Base-by-base conservation (phyloP, 2,888 invertebrate species). In the Heliconius cydno region DNA sequence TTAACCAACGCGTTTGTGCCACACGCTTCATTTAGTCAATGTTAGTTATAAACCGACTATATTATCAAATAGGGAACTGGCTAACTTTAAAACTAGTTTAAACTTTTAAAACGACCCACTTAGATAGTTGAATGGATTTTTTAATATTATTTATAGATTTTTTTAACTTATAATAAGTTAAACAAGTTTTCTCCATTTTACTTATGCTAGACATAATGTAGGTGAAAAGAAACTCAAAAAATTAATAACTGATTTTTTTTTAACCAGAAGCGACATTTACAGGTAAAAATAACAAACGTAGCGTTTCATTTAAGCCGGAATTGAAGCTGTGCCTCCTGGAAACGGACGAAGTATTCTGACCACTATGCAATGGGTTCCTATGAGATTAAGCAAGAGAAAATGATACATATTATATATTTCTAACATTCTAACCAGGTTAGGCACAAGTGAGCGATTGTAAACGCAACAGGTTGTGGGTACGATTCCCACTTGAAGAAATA, bases 51-150 rank as follows among this genome's bases (percentile, higher is more conserved):
- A 72, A 15, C 25, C 15, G 57, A 30, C 57, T 34, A 6, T 73
- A 57, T 30, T 57, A 30, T 57, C n/a, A 57, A 73, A 57, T 34
- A 57, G 34, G 28, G 30, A 30, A 57, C 52, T 72, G 5, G 3
- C 30, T 12, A 57, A 72, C 30, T 52, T 30, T 12, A 12, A 38
- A 72, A 30, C 57, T 57, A 60, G 34, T 60, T 73, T 34, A 57
- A 73, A 73, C 72, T 73, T 73, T 72, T 60, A 60, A 30, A n/a
- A 73, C 57, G 57, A 57, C 15, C 34, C 12, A 73, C 13, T 73
- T 34, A 73, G 3, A 19, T 52, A 52, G 13, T 57, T 34, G 13
- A 73, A 73, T 73, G 72, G 57, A n/a, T 57, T 57, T 72, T 68
- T 41, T 12, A 68, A 72, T 30, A 34, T 73, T 30, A 71, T 52